A percentile compares a stretch with the other conserved stretches of the same genome.
Conservation (phyloP, 2,888 invertebrate genomes). For the Tipula lateralis region DNA sequence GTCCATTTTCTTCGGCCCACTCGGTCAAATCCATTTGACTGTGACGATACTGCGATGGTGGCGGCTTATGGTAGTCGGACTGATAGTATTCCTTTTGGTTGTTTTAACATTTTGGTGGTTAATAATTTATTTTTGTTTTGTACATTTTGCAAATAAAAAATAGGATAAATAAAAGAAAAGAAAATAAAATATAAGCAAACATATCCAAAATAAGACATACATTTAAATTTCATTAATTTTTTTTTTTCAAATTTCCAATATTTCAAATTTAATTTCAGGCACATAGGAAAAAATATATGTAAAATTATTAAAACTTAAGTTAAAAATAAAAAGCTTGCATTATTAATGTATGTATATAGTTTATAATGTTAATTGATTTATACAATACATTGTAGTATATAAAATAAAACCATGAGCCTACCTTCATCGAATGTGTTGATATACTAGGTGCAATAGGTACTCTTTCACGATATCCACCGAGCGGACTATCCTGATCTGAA, state of each 20-base stretch:
- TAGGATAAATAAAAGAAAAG: not conserved
- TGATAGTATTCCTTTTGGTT: constrained; percentile 54
- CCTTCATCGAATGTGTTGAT: constrained; percentile 69
- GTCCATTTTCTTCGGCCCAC: constrained; percentile 44
- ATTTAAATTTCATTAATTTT: not conserved
- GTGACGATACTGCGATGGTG: constrained; percentile 50
- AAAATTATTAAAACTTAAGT: not conserved
- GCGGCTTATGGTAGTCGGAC: constrained; percentile 48
- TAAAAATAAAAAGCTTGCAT: not conserved
- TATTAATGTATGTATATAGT: not conserved
- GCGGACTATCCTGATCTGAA: constrained; percentile 51
- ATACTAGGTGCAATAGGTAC: constrained; percentile 61
- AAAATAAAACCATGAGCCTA: constrained; percentile 40
- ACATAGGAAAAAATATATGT: not conserved
- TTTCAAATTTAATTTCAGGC: not conserved
- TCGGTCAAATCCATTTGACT: constrained; percentile 51
- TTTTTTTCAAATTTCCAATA: not conserved
- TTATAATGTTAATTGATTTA: not conserved
- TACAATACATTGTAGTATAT: not conserved
- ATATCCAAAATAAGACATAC: not conserved
- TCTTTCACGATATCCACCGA: constrained; percentile 49
- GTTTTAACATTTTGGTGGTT: not conserved
- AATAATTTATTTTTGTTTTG: constrained; percentile 28
- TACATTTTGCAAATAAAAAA: not conserved
- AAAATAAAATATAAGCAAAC: not conserved